Percentiles rank a stretch among this genome's conserved stretches.
phyloP scores from a whole-genome alignment of 2,113 vertebrate species.

The Prunella fulvescens region DNA sequence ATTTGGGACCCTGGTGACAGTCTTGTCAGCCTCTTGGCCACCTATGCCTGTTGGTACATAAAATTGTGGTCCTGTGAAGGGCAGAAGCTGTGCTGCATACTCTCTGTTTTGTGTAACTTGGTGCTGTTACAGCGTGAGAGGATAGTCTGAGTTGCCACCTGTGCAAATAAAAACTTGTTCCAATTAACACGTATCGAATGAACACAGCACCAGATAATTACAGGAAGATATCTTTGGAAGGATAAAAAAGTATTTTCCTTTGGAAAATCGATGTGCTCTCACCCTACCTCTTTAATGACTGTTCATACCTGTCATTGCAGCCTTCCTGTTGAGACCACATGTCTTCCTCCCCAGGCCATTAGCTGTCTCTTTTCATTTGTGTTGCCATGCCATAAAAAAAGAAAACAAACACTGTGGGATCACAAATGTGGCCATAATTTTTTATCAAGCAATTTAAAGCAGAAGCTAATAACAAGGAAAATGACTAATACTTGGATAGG shows the following conservation, averaged over 20 bases:
- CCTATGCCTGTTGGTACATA: background rate
- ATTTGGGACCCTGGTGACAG: background rate
- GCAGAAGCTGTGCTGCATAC: background rate
- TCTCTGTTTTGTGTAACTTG: background rate
- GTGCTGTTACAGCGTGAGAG: background rate
- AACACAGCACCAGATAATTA: conserved; percentile 35
- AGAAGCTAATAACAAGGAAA: conserved; percentile 64
- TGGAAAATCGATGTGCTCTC: conserved; percentile 24
- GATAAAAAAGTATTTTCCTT: conserved; percentile 21
- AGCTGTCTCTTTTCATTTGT: conserved; percentile 57
- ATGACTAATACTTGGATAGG: conserved; percentile 64
- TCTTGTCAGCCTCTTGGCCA: background rate
- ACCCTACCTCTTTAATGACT: background rate
- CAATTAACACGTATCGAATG: conserved; percentile 21
- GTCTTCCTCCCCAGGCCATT: conserved; percentile 5
- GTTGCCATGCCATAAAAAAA: conserved; percentile 31
- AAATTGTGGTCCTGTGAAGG: background rate
- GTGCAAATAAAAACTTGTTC: conserved; percentile 52
- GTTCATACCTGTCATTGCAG: conserved; percentile 25
- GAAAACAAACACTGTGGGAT: conserved; percentile 47
- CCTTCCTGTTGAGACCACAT: conserved; percentile 11
- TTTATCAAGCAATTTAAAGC: conserved; percentile 60
- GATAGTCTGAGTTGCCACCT: background rate
- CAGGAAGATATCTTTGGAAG: conserved; percentile 18
- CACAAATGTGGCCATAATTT: conserved; percentile 48